Base-by-base conservation (phyloP, 2,888 invertebrate genomes). In the Thera obeliscata region DNA sequence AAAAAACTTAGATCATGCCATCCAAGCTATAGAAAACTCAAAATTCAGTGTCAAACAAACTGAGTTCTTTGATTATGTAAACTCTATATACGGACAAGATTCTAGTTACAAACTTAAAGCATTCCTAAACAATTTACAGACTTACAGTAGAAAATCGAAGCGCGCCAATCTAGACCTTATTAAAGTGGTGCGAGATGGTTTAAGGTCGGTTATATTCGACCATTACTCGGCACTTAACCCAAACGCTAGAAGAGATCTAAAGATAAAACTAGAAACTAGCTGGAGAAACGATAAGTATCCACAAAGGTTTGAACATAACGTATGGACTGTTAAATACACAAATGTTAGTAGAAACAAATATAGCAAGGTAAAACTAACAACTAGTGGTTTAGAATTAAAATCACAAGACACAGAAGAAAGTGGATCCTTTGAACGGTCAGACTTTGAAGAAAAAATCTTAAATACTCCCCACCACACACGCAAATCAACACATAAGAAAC, bases 121-220 rank as follows among this genome's bases (percentile, higher is more conserved):
- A 0, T 64, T 86, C 8, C 56, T 88, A 7, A 62, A 73, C 0
- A 73, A 82, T 11, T 55, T 89, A 0, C 69, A 82, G 4, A 54
- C 70, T 0, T 87, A 83, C 43, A 75, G 77, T 1, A 61, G 48
- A 0, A 78, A 78, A 69, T 61, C 72, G 0, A 77, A 76, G 56
- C 70, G 78, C 33, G 33, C 74, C 2, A 75, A 76, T 12, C 46
- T 74, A 0, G 66, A 82, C 33, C 56, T 89, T 2, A 64, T 70
- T 2, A 62, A 75, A 22, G 64, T 85, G 0, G 60, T 89, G 0
- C 76, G 72, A 61, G 59, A 73, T 0, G 81, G 78, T 0, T 48
- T 90, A 0, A 66, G 78, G n/a, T 69, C 67, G n/a, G 22, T 84
- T 0, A 35, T 89, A 0, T 83, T 84, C 57, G 81, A 88, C 69